phyloP scores from a whole-genome alignment of 2,797 vertebrate species.

The Chromobotia macracanthus region DNA sequence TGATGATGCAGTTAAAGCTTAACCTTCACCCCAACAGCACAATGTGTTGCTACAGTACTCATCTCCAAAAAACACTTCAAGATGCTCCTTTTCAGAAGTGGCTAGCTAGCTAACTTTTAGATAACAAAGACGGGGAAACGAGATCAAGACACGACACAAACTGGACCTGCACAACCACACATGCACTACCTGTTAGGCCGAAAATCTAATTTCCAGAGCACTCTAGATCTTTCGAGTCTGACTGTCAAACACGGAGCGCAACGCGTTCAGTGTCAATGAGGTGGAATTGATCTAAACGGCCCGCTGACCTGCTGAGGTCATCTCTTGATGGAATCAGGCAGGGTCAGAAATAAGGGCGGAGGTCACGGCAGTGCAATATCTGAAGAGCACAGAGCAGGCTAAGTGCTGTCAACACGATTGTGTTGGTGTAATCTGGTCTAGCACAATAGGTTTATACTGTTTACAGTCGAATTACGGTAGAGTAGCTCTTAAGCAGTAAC shows the following conservation, averaged over 20 bases:
- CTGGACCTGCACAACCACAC: neutral
- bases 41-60: neutral
- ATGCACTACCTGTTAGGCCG: neutral
- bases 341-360: conserved; percentile 45
- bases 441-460: neutral
- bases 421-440: conserved; percentile 5
- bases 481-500: neutral
- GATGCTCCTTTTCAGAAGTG: no score
- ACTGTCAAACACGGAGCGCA: neutral
- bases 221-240: neutral
- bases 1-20: neutral
- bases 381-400: conserved; percentile 18
- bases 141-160: neutral
- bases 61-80: no score
- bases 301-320: conserved; percentile 20
- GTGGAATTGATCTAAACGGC: conserved; percentile 45
- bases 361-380: conserved; percentile 35
- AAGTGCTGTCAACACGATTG: conserved; percentile 17
- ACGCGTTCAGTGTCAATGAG: conserved; percentile 16
- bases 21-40: neutral
- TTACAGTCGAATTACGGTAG: neutral
- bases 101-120: neutral
- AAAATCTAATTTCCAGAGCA: conserved; percentile 14
- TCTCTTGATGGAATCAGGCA: conserved; percentile 42
- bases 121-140: neutral